These are phyloP conservation scores for Acipenser ruthenus DNA, from an alignment of 2,797 vertebrate species.

Conservation along the genomic window DNA sequence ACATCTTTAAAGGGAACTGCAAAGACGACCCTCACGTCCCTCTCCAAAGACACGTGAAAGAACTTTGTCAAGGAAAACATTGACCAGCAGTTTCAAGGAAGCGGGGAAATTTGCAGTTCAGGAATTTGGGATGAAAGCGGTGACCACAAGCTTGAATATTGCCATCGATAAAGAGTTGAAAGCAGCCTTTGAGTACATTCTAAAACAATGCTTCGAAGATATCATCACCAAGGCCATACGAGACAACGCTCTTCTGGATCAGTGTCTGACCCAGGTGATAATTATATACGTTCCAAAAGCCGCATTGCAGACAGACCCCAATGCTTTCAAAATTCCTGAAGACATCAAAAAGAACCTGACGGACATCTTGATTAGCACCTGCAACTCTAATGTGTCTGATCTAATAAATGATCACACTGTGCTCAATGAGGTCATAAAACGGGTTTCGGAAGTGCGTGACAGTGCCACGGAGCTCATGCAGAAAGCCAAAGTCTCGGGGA, in stretches of 20 bases:
- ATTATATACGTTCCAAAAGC: conserved; percentile 14
- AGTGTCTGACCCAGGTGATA: conserved; percentile 10
- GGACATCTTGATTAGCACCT: neutral
- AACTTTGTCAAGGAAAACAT: conserved; percentile 6
- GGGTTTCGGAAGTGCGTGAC: conserved; percentile 10
- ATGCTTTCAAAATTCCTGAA: conserved; percentile 10
- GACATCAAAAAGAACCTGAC: neutral
- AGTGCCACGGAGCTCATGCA: conserved; percentile 9
- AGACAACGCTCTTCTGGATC: conserved; percentile 2
- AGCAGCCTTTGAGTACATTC: conserved; percentile 8
- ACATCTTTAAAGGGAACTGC: conserved; percentile 6
- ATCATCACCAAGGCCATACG: neutral
- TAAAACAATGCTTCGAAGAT: conserved; percentile 10
- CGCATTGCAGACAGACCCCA: conserved; percentile 2
- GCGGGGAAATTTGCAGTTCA: neutral
- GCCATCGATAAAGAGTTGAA: conserved; percentile 3
- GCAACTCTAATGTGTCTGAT: neutral
- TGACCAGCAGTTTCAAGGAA: conserved; percentile 4
- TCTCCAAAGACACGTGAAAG: conserved; percentile 1
- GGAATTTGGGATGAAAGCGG: conserved; percentile 15
- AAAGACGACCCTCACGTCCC: conserved; percentile 2
- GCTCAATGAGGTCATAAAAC: conserved; percentile 7
- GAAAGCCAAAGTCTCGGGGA: neutral
- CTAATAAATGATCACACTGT: conserved; percentile 9
- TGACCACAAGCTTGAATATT: conserved; percentile 9